These are phyloP conservation scores for Syncerus caffer DNA, from an alignment of 2,797 vertebrate genomes.

Conservation along the genomic window DNA sequence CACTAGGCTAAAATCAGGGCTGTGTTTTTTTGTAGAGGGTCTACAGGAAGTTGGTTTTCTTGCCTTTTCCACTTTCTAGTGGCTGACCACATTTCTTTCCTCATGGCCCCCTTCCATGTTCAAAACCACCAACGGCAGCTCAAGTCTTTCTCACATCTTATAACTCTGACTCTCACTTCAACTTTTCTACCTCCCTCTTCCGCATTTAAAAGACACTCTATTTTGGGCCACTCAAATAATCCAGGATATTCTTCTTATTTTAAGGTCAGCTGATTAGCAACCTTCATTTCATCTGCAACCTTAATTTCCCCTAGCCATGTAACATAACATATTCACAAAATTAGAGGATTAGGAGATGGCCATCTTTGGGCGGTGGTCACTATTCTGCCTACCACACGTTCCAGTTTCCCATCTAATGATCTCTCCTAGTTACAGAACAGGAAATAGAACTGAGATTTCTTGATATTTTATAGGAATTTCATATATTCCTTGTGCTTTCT, in stretches of 20 bases:
- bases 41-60: neutral
- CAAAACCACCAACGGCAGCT: neutral
- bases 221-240: neutral
- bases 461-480: neutral
- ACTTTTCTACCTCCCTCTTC: neutral
- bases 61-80: neutral
- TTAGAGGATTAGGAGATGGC: neutral
- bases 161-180: neutral
- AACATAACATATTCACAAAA: neutral
- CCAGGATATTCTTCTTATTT: neutral
- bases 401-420: neutral
- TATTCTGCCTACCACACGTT: neutral
- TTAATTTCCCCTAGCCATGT: neutral
- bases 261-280: neutral
- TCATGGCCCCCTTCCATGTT: neutral
- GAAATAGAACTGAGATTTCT: neutral
- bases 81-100: neutral
- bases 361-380: neutral
- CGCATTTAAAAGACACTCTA: neutral
- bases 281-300: neutral
- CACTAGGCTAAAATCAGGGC: neutral
- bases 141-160: neutral
- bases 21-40: neutral
- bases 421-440: neutral
- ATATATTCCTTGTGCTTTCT: neutral